Base-by-base conservation (phyloP, 2,113 vertebrate species). In the Struthio camelus region DNA sequence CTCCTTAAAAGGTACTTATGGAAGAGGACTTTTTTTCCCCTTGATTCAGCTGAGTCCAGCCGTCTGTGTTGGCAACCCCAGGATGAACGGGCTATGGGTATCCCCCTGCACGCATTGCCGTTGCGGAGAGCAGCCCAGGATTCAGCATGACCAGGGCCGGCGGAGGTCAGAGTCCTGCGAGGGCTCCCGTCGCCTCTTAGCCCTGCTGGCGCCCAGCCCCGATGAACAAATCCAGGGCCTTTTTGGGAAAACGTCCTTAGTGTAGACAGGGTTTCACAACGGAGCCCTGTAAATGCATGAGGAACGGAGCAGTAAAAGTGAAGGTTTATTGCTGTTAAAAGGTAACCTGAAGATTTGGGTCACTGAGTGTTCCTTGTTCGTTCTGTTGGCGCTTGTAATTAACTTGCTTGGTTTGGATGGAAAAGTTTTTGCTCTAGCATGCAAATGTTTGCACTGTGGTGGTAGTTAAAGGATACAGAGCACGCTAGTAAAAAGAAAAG, bases 61-160 rank as follows among this genome's bases (percentile, higher is more conserved):
- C 16, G 4, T 14, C 23, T 32, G n/a, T 10, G 14, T 12, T 36
- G 30, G 20, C 34, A 77, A 1, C 36, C 38, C 19, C 14, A 0
- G 17, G 28, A 25, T 16, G 15, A 58, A 36, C 0, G 3, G 36
- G 36, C 34, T 48, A 0, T 10, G 5, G 34, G 7, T 30, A 50
- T 36, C 34, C 30, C 27, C 50, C 15, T 23, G 32, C 16, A 2
- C 6, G 0, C 1, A 25, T 70, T 28, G 70, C 24, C 2, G 0
- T 56, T 44, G n/a, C 46, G 51, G n/a, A 20, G 11, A 4, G 36
- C 28, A 67, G 15, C 28, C 38, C 3, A 7, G 14, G 11, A 24
- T 16, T 28, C 27, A 32, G 15, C 16, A 0, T 3, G 32, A 12
- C 23, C 11, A 0, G 12, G 32, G 14, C n/a, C 10, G 4, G 14